A percentile compares a stretch with the other conserved stretches of the same genome.
phyloP scores from a whole-genome alignment of 2,113 vertebrate species.

The Porphyrio hochstetteri region DNA sequence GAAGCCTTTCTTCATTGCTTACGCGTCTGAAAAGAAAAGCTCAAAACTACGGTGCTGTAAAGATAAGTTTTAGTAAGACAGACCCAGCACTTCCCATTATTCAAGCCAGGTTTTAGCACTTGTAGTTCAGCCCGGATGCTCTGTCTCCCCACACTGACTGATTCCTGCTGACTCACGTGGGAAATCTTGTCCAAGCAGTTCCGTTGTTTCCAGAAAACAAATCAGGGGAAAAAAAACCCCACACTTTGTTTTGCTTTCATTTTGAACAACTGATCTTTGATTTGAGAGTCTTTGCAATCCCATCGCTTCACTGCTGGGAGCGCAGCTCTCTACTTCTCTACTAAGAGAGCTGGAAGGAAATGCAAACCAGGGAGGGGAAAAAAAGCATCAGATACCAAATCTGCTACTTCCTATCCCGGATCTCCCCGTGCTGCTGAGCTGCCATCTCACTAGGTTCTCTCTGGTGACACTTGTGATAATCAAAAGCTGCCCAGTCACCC shows the following conservation, averaged over 20 bases:
- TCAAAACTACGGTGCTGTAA: neutral
- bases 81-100: neutral
- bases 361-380: neutral
- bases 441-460: neutral
- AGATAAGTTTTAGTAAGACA: neutral
- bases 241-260: neutral
- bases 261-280: neutral
- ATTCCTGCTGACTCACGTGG: neutral
- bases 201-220: neutral
- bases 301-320: neutral
- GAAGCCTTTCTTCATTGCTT: neutral
- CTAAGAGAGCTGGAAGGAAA: neutral
- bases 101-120: neutral
- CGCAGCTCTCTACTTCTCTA: neutral
- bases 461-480: neutral
- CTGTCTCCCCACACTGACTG: neutral
- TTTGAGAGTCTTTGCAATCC: neutral
- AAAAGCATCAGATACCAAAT: neutral
- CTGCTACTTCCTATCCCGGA: neutral
- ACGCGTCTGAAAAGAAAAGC: neutral
- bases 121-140: neutral
- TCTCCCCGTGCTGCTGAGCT: rapidly evolving
- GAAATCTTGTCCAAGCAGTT: neutral
- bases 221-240: neutral
- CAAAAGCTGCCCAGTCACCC: neutral